Evolutionary conservation across 2,113 vertebrate genomes (phyloP), one percentile per base, ranked within the genome.

Genomic region (Canis aureus): DNA sequence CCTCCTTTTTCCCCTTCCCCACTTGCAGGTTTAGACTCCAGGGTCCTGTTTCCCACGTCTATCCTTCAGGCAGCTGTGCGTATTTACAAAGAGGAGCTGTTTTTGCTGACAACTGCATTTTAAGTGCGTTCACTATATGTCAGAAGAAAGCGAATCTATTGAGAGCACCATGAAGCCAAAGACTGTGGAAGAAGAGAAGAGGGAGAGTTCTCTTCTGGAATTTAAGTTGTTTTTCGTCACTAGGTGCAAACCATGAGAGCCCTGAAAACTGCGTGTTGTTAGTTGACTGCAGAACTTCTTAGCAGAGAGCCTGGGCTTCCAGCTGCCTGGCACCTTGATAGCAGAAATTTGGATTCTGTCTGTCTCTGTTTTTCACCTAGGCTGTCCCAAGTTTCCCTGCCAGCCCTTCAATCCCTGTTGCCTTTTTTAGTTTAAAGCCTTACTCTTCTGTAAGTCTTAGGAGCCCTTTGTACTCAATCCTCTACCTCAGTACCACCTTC

Each of bases 41-140:
- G 7, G 97, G 97, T 35, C n/a, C 88, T n/a, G 13, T 76, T 49
- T 59, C 89, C 29, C 89, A 91, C 17, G 69, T 0, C 0, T 62
- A 95, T 19, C 79, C 94, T 27, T 67, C 76, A 43, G 97, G 91
- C 27, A 97, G 84, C 55, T 98, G 98, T 57, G 98, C 82, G 0
- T 98, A 98, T 25, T 19, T 98, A 20, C 97, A 97, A 15, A 32
- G 49, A 17, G 78, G 98, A n/a, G 0, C 0, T 9, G 51, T 96
- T 51, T 98, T 96, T 79, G 96, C 88, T 15, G 98, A 98, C 13
- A 95, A 94, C 38, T 98, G 98, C 66, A 86, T 94, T 83, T 86
- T 98, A 59, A 25, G 0, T 67, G 97, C 97, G 16, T 95, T 79
- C 78, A 89, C 85, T 53, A 83, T 98, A 57, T 98, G 98, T 53